Conservation (phyloP, 2,888 invertebrate genomes). For the Morinoia aosen region DNA sequence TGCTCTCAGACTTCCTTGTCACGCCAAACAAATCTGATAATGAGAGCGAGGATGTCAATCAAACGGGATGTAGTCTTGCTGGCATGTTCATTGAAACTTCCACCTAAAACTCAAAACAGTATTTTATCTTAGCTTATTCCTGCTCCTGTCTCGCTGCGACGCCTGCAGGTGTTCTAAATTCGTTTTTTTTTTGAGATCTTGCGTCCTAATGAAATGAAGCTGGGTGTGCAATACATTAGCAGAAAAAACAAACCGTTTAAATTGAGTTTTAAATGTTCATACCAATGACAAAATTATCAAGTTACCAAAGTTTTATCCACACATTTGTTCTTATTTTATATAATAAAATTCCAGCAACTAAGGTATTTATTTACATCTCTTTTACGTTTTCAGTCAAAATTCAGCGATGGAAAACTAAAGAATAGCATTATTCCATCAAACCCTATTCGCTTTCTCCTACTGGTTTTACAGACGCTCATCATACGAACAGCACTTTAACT, state of each 20-base stretch:
- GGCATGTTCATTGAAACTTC: not conserved
- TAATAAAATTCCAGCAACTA: too few species aligned
- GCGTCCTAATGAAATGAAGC: not conserved
- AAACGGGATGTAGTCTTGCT: not conserved
- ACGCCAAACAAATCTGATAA: not conserved
- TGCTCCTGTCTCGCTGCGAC: not conserved
- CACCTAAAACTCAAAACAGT: not conserved
- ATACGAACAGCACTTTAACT: too few species aligned
- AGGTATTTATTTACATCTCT: too few species aligned
- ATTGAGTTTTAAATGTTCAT: not conserved
- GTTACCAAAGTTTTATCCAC: too few species aligned
- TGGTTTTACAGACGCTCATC: too few species aligned
- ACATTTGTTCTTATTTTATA: too few species aligned
- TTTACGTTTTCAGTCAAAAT: too few species aligned
- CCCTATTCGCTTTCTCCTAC: too few species aligned
- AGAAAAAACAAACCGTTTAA: not conserved
- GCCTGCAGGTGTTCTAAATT: not conserved
- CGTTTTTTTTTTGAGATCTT: not conserved
- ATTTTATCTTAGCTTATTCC: not conserved
- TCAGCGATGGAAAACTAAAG: too few species aligned
- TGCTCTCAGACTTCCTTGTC: not conserved
- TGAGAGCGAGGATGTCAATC: not conserved
- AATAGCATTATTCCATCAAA: too few species aligned
- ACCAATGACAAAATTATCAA: too few species aligned
- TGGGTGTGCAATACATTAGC: not conserved